Percentiles rank a stretch among this genome's conserved stretches.
Conservation (phyloP, 1,140 invertebrate genomes). For the Antheraea mylitta region DNA sequence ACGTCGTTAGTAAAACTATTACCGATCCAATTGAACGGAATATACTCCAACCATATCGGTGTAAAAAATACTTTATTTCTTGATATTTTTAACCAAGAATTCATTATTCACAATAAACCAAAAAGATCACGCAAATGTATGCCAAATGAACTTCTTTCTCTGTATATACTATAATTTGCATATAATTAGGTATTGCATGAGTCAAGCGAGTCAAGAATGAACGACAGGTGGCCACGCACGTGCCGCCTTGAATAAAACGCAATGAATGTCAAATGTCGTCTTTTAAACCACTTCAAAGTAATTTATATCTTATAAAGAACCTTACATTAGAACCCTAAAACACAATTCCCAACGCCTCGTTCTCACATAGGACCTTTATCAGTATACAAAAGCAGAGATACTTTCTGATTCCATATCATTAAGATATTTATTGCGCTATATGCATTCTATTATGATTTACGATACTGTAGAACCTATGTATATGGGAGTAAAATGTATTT, state of each 20-base stretch:
- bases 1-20: neutral
- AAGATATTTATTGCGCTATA: conserved; percentile 72
- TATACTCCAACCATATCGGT: neutral
- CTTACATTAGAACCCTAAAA: conserved; percentile 37
- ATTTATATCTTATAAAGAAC: conserved; percentile 26
- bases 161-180: neutral
- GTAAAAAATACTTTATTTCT: neutral
- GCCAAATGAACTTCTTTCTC: neutral
- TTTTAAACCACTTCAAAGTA: conserved; percentile 32
- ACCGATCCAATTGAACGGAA: neutral
- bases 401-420: conserved; percentile 77
- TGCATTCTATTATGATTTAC: conserved; percentile 42
- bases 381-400: conserved; percentile 46
- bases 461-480: conserved; percentile 51
- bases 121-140: neutral
- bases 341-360: conserved; percentile 25
- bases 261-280: conserved; percentile 73
- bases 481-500: conserved; percentile 54
- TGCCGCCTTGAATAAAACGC: conserved; percentile 71
- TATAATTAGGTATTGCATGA: conserved; percentile 12
- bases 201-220: conserved; percentile 52
- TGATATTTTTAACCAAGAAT: neutral
- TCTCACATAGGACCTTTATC: conserved; percentile 40
- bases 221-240: conserved; percentile 73
- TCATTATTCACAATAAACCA: neutral